A percentile compares a stretch with the other conserved stretches of the same genome.
These are phyloP conservation scores for Seira ritae DNA, from an alignment of 2,888 invertebrate species.

Conservation along the genomic window DNA sequence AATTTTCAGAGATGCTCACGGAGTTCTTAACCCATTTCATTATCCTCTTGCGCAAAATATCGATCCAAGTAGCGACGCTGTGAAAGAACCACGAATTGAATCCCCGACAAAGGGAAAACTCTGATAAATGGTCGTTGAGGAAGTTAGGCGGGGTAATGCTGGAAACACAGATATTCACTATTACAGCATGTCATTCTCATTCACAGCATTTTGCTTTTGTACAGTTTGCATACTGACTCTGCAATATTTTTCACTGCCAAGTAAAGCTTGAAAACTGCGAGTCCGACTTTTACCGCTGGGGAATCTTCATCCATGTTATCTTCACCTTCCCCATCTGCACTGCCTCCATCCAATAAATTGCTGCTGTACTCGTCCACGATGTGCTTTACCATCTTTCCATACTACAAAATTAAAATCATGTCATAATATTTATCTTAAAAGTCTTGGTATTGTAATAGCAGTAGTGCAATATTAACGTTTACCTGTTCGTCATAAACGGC, in stretches of 20 bases:
- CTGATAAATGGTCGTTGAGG: background rate
- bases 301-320: slow-evolving; percentile 37
- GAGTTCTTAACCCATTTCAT: slow-evolving; percentile 55
- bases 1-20: slow-evolving; percentile 20
- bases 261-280: slow-evolving; percentile 47
- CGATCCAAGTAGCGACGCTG: slow-evolving; percentile 55
- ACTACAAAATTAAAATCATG: slow-evolving; percentile 31
- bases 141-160: slow-evolving; percentile 41
- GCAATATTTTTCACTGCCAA: slow-evolving; percentile 48
- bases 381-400: slow-evolving; percentile 56
- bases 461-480: too few relatives aligned
- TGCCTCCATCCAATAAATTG: slow-evolving; percentile 20
- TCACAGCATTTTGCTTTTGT: background rate
- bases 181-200: background rate
- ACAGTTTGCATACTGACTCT: slow-evolving; percentile 31
- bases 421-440: background rate
- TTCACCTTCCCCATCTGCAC: slow-evolving; percentile 11
- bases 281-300: slow-evolving; percentile 18
- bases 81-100: slow-evolving; percentile 57
- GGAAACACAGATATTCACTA: too few relatives aligned
- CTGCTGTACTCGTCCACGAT: slow-evolving; percentile 54
- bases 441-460: too few relatives aligned
- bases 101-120: slow-evolving; percentile 35
- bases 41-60: slow-evolving; percentile 38
- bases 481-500: slow-evolving; percentile 63